Conservation (phyloP, 2,797 vertebrate genomes). For the Rhinoraja longicauda region DNA sequence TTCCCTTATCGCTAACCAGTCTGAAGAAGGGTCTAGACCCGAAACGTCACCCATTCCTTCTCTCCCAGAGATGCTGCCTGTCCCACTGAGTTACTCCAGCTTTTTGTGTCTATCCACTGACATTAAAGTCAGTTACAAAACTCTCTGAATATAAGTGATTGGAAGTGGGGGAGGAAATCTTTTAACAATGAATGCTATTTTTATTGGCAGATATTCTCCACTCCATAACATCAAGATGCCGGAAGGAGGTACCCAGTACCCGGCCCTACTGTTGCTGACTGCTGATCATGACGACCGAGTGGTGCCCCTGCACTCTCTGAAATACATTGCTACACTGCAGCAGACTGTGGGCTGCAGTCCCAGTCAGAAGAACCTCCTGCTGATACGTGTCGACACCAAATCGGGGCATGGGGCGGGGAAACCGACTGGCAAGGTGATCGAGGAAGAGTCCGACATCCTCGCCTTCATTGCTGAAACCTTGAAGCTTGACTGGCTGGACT, state of each 20-base stretch:
- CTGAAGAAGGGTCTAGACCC: too few species aligned
- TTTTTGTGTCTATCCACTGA: too few species aligned
- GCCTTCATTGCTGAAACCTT: slow-evolving; percentile 63
- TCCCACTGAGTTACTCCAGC: too few species aligned
- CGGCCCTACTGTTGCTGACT: slow-evolving; percentile 61
- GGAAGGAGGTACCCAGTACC: slow-evolving; percentile 49
- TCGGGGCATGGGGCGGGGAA: slow-evolving; percentile 66
- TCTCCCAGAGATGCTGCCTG: too few species aligned
- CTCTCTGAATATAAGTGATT: neutral
- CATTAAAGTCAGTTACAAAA: neutral
- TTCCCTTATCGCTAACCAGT: too few species aligned
- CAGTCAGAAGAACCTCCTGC: slow-evolving; percentile 54
- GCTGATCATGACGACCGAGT: slow-evolving; percentile 68
- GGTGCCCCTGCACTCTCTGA: slow-evolving; percentile 67
- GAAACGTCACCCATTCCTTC: too few species aligned
- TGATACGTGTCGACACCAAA: slow-evolving; percentile 63
- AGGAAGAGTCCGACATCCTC: slow-evolving; percentile 61
- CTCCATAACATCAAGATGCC: slow-evolving; percentile 56
- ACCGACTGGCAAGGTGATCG: slow-evolving; percentile 64
- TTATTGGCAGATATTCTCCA: slow-evolving; percentile 60
- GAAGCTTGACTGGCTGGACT: slow-evolving; percentile 57
- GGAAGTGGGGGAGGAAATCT: neutral
- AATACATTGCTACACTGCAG: slow-evolving; percentile 62
- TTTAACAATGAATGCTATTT: neutral
- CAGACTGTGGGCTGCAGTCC: slow-evolving; percentile 49